Base-by-base conservation (phyloP, 2,113 vertebrate species). In the Genyomyrus donnyi region DNA sequence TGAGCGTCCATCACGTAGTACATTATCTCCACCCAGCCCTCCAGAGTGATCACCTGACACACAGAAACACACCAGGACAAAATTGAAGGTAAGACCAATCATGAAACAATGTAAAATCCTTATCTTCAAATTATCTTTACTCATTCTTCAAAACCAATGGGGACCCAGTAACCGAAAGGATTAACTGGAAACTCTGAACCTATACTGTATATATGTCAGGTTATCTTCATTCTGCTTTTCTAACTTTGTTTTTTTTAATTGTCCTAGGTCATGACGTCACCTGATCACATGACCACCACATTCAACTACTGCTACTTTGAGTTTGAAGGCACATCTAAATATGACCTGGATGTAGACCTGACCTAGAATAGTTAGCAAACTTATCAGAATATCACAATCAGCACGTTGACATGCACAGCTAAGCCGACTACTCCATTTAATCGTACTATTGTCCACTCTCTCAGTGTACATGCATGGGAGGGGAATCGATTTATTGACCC, bases 11-110 rank as follows among this genome's bases (percentile, higher is more conserved):
- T 99, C 92, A 99, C 98, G 0, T 99, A 99, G 95, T 99, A 99
- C 98, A 99, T 99, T 94, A 99, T 99, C 95, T 99, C 98, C 94
- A 99, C 98, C 98, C 98, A 99, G 91, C 98, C 98, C 93, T 99
- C 98, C 95, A 99, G 95, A 1, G 98, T 99, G 91, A 99, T 99
- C 91, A 99, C 98, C 98, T 97, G 85, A 19, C 92, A 91, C 88
- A 89, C 83, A 89, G 27, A 89, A 46, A 83, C 49, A 35, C 58
- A 50, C 21, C 77, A 39, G 21, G 39, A 45, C 90, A 87, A 31
- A 56, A 21, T 46, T 46, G 80, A 45, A 9, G 15, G 24, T 19
- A 83, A 53, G 85, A 31, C 31, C 27, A 35, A 19, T 87, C n/a
- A 24, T 11, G n/a, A 87, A 87, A 87, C 49, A 87, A 27, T 52